Evolutionary conservation across 1,140 invertebrate species (phyloP), one percentile per base, ranked within the genome.

Genomic region (Carposina sasakii): DNA sequence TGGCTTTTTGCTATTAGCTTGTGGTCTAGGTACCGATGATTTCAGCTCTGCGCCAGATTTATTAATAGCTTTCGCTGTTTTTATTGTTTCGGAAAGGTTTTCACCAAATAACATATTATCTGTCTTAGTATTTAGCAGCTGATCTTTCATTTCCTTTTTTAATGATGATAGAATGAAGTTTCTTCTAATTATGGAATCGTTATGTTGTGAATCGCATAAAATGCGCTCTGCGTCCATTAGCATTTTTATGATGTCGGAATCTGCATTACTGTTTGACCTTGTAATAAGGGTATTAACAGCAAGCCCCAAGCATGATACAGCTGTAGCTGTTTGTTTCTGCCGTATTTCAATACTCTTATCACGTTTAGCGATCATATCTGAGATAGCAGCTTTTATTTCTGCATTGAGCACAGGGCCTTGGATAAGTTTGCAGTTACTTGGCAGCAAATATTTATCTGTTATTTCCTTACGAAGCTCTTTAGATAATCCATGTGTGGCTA

Each of bases 111-210:
- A 15, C n/a, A 22, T 39, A 2, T 26, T 39, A 16, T 48, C 46
- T 12, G 40, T 22, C 12, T 39, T 39, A 1, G 34, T 48, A 5
- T 28, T 20, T 40, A 26, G 12, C 13, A 48, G 8, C 10, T 48
- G 46, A 12, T 48, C 46, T 16, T 48, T 48, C 19, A 39, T 37
- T 8, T 48, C 46, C 28, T 48, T 48, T 20, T 48, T 48, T 13
- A 48, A 12, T 2, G 13, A 28, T 3, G 21, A 26, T 4, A 48
- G 23, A 4, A 40, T 28, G 20, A 48, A 40, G 5, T 19, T n/a
- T 24, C 46, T n/a, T 28, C 46, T 23, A 4, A n/a, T 39, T 3
- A 30, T 28, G 10, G 46, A 39, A 12, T 37, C 34, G 5, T 16
- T 17, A 37, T 37, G n/a, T n/a, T 37, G 34, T 10, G 5, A 37